A percentile compares a stretch with the other conserved stretches of the same genome.
These are phyloP conservation scores for Botia kubotai DNA, from an alignment of 2,797 vertebrate genomes.

Conservation along the genomic window DNA sequence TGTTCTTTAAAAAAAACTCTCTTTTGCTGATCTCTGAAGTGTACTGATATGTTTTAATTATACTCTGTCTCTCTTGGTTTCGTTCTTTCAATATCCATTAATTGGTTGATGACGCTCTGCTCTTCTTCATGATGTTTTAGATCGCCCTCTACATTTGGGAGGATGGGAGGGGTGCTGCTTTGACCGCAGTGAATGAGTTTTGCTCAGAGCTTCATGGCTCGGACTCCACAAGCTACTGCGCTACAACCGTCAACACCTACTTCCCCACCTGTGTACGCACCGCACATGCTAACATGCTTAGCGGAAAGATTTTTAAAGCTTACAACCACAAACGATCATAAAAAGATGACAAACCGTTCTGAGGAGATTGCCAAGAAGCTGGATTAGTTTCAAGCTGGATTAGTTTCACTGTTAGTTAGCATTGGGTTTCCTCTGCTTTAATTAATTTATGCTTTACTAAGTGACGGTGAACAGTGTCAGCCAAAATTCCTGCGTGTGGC, in stretches of 20 bases:
- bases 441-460: conserved; percentile 16
- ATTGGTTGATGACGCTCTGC: conserved; percentile 4
- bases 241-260: conserved; percentile 78
- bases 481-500: conserved; percentile 4
- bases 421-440: not conserved
- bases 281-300: not conserved
- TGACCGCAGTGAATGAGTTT: conserved; percentile 86
- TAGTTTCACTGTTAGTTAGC: not conserved
- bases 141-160: conserved; percentile 92
- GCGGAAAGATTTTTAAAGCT: conserved; percentile 7
- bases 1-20: not conserved
- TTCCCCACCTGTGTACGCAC: conserved; percentile 86
- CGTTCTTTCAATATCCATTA: not conserved
- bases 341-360: conserved; percentile 17
- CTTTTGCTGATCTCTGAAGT: conserved; percentile 6
- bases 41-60: not conserved
- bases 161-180: conserved; percentile 81
- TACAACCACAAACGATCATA: not conserved
- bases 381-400: not conserved
- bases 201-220: conserved; percentile 76
- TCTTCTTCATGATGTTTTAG: conserved; percentile 64
- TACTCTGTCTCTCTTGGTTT: not conserved
- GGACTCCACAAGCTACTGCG: conserved; percentile 68
- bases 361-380: not conserved
- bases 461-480: not conserved